These are phyloP conservation scores for Amphiura filiformis DNA, from an alignment of 35 echinoderm and acorn worm genomes.

Conservation along the genomic window DNA sequence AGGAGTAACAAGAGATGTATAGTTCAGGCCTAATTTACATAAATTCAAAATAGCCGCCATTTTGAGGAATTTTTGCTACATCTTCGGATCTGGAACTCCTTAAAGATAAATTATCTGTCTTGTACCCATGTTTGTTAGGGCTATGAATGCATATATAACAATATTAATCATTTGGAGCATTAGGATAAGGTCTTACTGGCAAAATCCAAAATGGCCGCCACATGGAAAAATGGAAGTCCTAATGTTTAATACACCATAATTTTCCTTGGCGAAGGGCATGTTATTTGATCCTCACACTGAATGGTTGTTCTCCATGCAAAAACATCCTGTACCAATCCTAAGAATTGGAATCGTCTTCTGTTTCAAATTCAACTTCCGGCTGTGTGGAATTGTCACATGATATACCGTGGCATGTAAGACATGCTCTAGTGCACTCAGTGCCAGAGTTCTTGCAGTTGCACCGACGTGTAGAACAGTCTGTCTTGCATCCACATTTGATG, in stretches of 20 bases:
- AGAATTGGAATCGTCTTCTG: neutral
- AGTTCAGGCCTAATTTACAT: neutral
- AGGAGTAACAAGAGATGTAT: neutral
- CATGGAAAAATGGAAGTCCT: too few relatives aligned
- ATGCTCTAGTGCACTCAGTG: slow-evolving; percentile 41
- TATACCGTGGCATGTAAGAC: slow-evolving; percentile 32
- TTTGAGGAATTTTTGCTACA: neutral
- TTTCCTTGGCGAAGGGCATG: too few relatives aligned
- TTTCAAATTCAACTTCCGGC: neutral
- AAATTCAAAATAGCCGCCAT: neutral
- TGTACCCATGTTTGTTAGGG: neutral
- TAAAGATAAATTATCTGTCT: neutral
- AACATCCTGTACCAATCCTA: neutral
- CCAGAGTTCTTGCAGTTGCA: slow-evolving; percentile 54
- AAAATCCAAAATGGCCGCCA: neutral
- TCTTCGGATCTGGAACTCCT: too few relatives aligned
- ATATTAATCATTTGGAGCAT: neutral
- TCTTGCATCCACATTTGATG: slow-evolving; percentile 52
- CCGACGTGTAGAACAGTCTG: slow-evolving; percentile 32
- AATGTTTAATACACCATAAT: too few relatives aligned
- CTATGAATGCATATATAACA: neutral
- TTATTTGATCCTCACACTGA: too few relatives aligned
- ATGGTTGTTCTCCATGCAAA: too few relatives aligned
- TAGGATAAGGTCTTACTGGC: neutral
- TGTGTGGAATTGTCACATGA: slow-evolving; percentile 23